Base-by-base conservation (phyloP, 2,797 vertebrate species). In the Sitta carolinensis region DNA sequence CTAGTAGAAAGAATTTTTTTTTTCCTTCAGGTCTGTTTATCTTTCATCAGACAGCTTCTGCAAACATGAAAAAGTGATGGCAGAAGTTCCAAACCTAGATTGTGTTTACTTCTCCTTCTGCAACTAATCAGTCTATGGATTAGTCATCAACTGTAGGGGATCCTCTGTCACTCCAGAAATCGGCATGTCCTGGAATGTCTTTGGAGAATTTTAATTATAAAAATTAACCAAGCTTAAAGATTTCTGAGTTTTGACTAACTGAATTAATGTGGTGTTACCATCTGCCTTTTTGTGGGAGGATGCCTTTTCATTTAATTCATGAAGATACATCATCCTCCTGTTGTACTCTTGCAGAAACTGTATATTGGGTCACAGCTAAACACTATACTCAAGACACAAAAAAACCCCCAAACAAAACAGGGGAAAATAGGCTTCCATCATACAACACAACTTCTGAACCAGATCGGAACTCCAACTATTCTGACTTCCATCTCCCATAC, bases 21-120 rank as follows among this genome's bases (percentile, higher is more conserved):
- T 42, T 40, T 84, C 38, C 78, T 76, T 29, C 61, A 85, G 50
- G 20, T 77, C 79, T 96, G 90, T 97, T 97, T 97, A 96, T 93
- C 81, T 97, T 97, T 97, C 93, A 79, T 96, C 87, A 96, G 89
- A 74, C 80, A 96, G 63, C 59, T 97, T 96, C 91, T 96, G 89
- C 93, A 97, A 97, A 97, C 94, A 96, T 48, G 66, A 88, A 96
- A 73, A 84, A 87, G 67, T 19, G 48, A 64, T 88, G 76, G 95
- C 59, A 94, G 73, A 62, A 48, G 34, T 91, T 90, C 87, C 81
- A 93, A 91, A 84, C 27, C 67, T 43, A 72, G 72, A 36, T 7
- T 94, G 68, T 96, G 94, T 95, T 97, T 98, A 97, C 82, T 92
- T 96, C 75, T 90, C 48, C 20, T 58, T 85, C 45, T 87, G 76